Conservation (phyloP, 2,797 vertebrate species). For the Periparus ater region DNA sequence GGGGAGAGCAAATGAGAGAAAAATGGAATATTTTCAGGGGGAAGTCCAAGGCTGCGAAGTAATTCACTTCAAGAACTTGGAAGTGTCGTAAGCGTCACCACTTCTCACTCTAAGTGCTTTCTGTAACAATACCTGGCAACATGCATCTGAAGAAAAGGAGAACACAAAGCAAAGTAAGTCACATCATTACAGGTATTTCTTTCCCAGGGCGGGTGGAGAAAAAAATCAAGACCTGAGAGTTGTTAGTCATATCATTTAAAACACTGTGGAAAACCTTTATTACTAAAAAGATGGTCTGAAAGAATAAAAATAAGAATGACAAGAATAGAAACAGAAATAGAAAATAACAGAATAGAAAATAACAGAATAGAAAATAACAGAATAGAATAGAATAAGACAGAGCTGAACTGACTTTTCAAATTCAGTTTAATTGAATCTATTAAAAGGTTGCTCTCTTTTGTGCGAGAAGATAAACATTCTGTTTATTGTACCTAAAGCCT, state of each 20-base stretch:
- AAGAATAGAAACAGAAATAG: not conserved
- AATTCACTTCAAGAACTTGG: slow-evolving; percentile 35
- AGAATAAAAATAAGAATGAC: not conserved
- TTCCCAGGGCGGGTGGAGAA: not conserved
- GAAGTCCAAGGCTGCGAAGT: not conserved
- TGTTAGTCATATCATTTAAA: not conserved
- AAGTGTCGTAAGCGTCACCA: slow-evolving; percentile 23
- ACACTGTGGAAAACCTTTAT: not conserved
- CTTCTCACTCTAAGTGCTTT: slow-evolving; percentile 46
- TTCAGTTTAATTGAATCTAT: not conserved
- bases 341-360: no score
- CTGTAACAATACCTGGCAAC: slow-evolving; percentile 29
- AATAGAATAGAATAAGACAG: not conserved
- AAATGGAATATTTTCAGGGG: slow-evolving; percentile 47
- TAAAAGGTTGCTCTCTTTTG: not conserved
- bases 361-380: not conserved
- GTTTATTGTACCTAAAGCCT: not conserved
- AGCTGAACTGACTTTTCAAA: not conserved
- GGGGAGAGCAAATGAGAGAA: slow-evolving; percentile 38
- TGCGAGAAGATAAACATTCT: not conserved
- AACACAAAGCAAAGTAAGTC: not conserved
- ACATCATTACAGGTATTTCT: not conserved
- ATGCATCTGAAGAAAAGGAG: slow-evolving; percentile 1
- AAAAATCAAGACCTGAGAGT: not conserved
- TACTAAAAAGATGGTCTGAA: not conserved